phyloP scores from a whole-genome alignment of 2,888 invertebrate genomes.

The Odontocolon sp. region DNA sequence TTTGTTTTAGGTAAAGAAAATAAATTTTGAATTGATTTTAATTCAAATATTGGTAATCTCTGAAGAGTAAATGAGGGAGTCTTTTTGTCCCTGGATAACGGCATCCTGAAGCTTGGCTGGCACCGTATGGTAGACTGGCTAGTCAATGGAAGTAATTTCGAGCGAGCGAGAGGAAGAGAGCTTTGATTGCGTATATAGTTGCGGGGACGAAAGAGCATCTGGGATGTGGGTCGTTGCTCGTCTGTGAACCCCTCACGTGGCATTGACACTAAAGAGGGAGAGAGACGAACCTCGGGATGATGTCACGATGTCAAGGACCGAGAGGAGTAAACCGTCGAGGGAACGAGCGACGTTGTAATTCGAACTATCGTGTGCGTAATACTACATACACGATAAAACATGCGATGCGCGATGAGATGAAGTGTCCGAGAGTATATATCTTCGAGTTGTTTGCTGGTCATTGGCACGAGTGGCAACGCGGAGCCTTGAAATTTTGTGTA shows the following conservation, averaged over 20 bases:
- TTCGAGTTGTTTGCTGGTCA: constrained; percentile 29
- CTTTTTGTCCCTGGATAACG: too few relatives aligned
- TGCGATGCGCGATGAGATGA: constrained; percentile 44
- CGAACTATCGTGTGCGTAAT: constrained; percentile 33
- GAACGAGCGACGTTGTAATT: constrained; percentile 48
- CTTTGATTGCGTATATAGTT: constrained; percentile 47
- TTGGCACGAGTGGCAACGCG: constrained; percentile 46
- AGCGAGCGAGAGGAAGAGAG: constrained; percentile 6
- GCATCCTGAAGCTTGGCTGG: background rate
- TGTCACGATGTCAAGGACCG: constrained; percentile 64
- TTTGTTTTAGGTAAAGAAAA: too few relatives aligned
- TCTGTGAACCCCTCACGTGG: constrained; percentile 55
- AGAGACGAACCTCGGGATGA: constrained; percentile 39
- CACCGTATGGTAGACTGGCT: constrained; percentile 13
- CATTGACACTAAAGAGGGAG: constrained; percentile 48
- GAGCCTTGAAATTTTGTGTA: constrained; percentile 54
- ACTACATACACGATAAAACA: constrained; percentile 23
- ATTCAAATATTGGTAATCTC: too few relatives aligned
- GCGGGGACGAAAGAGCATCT: constrained; percentile 45
- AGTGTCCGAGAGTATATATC: constrained; percentile 29
- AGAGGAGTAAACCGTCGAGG: constrained; percentile 46
- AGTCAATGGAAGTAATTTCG: constrained; percentile 41
- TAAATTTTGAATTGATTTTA: too few relatives aligned
- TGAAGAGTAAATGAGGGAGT: too few relatives aligned
- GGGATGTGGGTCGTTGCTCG: constrained; percentile 61